phyloP scores from a whole-genome alignment of 2,113 vertebrate genomes.

The Notothenia rossii region DNA sequence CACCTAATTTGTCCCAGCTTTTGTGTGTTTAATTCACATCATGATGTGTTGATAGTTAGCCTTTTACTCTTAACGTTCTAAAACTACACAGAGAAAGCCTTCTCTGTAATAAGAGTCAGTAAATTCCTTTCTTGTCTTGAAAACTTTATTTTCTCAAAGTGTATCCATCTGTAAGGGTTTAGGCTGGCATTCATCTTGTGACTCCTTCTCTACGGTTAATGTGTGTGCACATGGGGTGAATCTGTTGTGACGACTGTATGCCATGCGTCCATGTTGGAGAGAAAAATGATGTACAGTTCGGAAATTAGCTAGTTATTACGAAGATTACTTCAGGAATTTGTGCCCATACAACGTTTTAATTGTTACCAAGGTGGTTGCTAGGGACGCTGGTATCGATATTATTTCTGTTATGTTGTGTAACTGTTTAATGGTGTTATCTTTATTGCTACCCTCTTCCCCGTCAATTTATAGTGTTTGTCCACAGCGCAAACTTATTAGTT shows the following conservation, averaged over 20 bases:
- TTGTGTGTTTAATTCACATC: not conserved
- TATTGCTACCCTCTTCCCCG: no score
- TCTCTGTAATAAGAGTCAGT: not conserved
- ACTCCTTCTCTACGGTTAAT: not conserved
- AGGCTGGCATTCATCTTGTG: slow-evolving; percentile 5
- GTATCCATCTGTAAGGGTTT: slow-evolving; percentile 32
- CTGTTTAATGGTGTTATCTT: no score
- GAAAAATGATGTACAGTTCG: not conserved
- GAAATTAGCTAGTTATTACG: not conserved
- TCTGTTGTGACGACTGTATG: slow-evolving; percentile 1
- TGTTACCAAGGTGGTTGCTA: no score
- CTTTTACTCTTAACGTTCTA: not conserved
- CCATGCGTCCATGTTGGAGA: not conserved
- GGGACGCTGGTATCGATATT: no score
- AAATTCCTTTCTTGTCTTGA: not conserved
- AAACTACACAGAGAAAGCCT: not conserved
- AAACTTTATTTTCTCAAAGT: not conserved
- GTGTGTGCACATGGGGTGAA: not conserved
- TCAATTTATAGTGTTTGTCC: no score
- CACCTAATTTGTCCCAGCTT: not conserved
- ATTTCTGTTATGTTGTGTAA: no score
- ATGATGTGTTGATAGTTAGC: not conserved
- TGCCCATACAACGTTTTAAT: no score
- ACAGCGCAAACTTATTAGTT: no score
- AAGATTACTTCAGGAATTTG: no score